phyloP scores from a whole-genome alignment of 2,797 vertebrate genomes.

The Darevskia mixta region DNA sequence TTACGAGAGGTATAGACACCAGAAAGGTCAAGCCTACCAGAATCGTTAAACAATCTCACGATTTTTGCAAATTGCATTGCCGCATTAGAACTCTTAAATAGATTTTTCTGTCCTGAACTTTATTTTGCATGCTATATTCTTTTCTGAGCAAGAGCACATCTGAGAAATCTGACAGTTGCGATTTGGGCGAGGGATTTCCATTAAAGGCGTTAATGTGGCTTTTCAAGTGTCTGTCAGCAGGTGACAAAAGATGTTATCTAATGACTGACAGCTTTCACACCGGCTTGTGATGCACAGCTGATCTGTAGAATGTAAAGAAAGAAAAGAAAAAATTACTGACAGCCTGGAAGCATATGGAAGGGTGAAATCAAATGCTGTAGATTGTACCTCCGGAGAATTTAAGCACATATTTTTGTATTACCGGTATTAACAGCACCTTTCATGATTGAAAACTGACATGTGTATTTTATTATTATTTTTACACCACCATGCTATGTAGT shows the following conservation, averaged over 20 bases:
- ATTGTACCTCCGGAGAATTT: slow-evolving; percentile 17
- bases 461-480: slow-evolving; percentile 28
- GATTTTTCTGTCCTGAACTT: neutral
- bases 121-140: slow-evolving; percentile 7
- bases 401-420: slow-evolving; percentile 12
- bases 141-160: slow-evolving; percentile 19
- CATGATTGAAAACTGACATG: slow-evolving; percentile 21
- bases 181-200: slow-evolving; percentile 54
- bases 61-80: neutral
- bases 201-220: slow-evolving; percentile 65
- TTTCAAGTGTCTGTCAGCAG: slow-evolving; percentile 61
- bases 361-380: slow-evolving; percentile 6
- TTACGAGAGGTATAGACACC: neutral
- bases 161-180: slow-evolving; percentile 63
- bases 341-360: neutral
- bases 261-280: slow-evolving; percentile 47
- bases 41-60: neutral
- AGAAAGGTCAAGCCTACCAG: neutral
- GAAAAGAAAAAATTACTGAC: neutral
- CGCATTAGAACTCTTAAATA: neutral
- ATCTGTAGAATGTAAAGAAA: slow-evolving; percentile 30
- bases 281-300: slow-evolving; percentile 30
- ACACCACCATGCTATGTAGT: neutral
- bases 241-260: slow-evolving; percentile 47
- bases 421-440: slow-evolving; percentile 17